A percentile compares a stretch with the other conserved stretches of the same genome.
These are phyloP conservation scores for Perdita meconis DNA, from an alignment of 2,888 invertebrate species.

Conservation along the genomic window DNA sequence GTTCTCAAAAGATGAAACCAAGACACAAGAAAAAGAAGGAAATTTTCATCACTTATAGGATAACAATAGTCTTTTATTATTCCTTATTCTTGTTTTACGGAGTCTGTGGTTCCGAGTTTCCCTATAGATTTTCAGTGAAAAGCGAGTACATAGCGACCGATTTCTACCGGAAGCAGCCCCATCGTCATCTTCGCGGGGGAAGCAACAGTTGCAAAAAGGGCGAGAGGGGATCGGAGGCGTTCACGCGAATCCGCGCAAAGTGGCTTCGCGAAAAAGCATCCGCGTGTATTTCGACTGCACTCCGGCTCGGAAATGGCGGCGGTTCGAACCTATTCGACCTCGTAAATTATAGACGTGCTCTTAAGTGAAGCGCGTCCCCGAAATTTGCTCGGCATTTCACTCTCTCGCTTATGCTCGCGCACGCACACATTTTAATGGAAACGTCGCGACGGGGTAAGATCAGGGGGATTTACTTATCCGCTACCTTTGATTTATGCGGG, in stretches of 20 bases:
- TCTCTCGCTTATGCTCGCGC: background rate
- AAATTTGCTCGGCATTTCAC: constrained; percentile 31
- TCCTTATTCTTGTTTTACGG: no score
- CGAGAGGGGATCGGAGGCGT: constrained; percentile 8
- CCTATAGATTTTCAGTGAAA: background rate
- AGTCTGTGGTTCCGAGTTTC: background rate
- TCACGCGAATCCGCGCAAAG: constrained; percentile 27
- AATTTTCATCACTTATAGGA: no score
- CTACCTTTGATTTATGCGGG: background rate
- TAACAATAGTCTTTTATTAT: background rate
- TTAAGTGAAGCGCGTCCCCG: constrained; percentile 72
- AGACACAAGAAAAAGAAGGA: no score
- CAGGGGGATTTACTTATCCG: constrained; percentile 6
- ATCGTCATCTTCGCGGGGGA: constrained; percentile 20
- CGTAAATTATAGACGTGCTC: constrained; percentile 77
- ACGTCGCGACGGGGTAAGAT: background rate
- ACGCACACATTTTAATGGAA: constrained; percentile 19
- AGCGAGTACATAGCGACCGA: background rate
- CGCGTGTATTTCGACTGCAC: constrained; percentile 25
- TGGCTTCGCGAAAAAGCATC: constrained; percentile 35
- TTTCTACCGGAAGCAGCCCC: background rate
- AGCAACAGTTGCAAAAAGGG: constrained; percentile 59
- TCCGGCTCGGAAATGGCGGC: constrained; percentile 11
- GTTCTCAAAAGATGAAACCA: no score
- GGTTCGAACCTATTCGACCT: constrained; percentile 62